These are phyloP conservation scores for Danio kyathit DNA, from an alignment of 2,797 vertebrate species.

Conservation along the genomic window DNA sequence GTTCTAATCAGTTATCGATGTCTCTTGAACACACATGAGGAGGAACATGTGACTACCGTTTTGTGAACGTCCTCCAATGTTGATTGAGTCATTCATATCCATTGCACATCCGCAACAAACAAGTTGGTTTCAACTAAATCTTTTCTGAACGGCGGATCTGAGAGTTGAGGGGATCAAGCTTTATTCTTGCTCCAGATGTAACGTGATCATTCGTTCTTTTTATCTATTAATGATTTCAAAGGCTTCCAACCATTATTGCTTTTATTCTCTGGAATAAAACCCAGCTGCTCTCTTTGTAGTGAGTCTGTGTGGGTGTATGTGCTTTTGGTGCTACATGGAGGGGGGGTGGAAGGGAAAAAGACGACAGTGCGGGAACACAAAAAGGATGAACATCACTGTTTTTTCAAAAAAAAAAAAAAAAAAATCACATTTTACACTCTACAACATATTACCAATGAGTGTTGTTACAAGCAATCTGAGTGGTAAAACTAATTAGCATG, in stretches of 20 bases:
- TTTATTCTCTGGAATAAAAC: conserved; percentile 70
- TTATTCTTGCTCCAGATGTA: conserved; percentile 67
- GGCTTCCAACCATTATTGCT: conserved; percentile 67
- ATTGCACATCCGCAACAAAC: conserved; percentile 29
- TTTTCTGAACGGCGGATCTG: conserved; percentile 60
- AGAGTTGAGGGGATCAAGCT: conserved; percentile 64
- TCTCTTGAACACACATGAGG: background rate
- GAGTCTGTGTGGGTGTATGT: conserved; percentile 59
- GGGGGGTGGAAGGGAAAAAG: conserved; percentile 31
- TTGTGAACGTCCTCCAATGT: conserved; percentile 4
- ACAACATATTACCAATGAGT: background rate
- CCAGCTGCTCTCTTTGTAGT: conserved; percentile 65
- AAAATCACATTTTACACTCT: conserved; percentile 20
- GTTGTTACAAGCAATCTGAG: conserved; percentile 24
- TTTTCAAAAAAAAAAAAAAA: background rate
- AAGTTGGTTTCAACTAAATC: conserved; percentile 39
- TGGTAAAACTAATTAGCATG: conserved; percentile 13
- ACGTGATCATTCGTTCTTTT: conserved; percentile 68
- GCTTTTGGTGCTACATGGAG: conserved; percentile 46
- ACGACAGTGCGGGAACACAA: conserved; percentile 1
- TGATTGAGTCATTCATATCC: conserved; percentile 30
- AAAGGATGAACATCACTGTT: conserved; percentile 21
- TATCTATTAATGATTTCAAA: conserved; percentile 73
- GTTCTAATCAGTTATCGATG: conserved; percentile 14
- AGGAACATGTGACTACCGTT: background rate